Evolutionary conservation across 2,797 vertebrate genomes (phyloP).

Genomic region (Eulemur rubriventer): DNA sequence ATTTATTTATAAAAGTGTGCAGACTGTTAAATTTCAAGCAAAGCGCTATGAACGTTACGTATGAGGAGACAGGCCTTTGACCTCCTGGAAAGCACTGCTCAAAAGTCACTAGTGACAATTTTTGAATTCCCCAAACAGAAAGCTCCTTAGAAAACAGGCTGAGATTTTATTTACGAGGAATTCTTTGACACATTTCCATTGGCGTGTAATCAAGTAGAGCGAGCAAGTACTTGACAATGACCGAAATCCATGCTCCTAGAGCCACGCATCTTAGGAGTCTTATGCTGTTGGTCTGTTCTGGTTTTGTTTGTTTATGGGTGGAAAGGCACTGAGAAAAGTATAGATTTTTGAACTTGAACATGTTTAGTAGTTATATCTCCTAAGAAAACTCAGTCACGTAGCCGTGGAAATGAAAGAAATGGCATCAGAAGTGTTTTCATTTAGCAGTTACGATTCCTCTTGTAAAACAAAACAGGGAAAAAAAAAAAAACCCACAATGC

Average conservation of each 20-base stretch:
- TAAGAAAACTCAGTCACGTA: slow-evolving; percentile 5
- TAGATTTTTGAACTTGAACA: slow-evolving; percentile 44
- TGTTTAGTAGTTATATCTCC: neutral
- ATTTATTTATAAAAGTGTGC: slow-evolving; percentile 86
- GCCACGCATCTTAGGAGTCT: neutral
- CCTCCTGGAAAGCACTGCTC: slow-evolving; percentile 18
- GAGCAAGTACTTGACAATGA: neutral
- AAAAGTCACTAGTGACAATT: slow-evolving; percentile 19
- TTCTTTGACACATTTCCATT: neutral
- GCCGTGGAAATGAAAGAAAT: neutral
- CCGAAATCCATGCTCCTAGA: neutral
- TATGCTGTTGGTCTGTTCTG: neutral
- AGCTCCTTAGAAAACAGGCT: slow-evolving; percentile 51
- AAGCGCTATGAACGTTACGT: slow-evolving; percentile 46
- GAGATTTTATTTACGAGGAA: slow-evolving; percentile 46
- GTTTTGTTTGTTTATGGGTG: slow-evolving; percentile 22
- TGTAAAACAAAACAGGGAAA: neutral
- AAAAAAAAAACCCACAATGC: slow-evolving; percentile 59
- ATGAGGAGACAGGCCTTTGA: slow-evolving; percentile 55
- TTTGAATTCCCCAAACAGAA: slow-evolving; percentile 49
- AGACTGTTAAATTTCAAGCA: slow-evolving; percentile 70
- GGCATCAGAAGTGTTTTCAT: slow-evolving; percentile 13
- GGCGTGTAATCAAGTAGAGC: neutral
- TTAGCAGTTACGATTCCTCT: slow-evolving; percentile 69
- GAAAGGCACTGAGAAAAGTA: slow-evolving; percentile 47